A percentile compares a stretch with the other conserved stretches of the same genome.
Conservation (phyloP, 1,140 invertebrate genomes). For the Capitella teleta region DNA sequence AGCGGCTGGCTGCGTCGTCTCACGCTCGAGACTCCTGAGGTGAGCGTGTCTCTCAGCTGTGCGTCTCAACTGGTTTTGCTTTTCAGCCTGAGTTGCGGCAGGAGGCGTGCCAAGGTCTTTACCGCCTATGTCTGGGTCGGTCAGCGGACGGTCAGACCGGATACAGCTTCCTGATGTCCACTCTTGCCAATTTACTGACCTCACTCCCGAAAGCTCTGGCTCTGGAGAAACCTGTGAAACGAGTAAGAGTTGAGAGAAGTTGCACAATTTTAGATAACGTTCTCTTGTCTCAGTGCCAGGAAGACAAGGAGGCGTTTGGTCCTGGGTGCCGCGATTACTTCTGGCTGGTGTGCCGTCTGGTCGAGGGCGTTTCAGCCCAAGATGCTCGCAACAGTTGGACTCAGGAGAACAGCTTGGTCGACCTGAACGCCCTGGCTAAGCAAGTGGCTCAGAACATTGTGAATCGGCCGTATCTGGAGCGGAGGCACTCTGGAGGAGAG, state of each 20-base stretch:
- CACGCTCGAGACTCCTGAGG: constrained; percentile 70
- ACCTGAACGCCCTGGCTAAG: constrained; percentile 63
- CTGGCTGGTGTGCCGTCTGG: constrained; percentile 74
- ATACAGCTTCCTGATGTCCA: constrained; percentile 56
- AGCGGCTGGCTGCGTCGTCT: constrained; percentile 62
- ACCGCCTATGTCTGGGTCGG: constrained; percentile 68
- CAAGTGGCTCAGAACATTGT: constrained; percentile 63
- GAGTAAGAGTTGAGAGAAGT: not conserved
- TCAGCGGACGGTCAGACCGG: constrained; percentile 50
- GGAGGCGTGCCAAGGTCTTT: constrained; percentile 78
- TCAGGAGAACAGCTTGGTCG: constrained; percentile 54
- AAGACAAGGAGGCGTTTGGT: constrained; percentile 75
- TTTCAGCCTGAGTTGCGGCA: constrained; percentile 60
- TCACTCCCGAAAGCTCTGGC: constrained; percentile 56
- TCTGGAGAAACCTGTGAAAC: not conserved
- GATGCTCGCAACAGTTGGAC: constrained; percentile 45
- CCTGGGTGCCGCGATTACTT: constrained; percentile 88
- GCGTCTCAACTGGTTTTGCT: not conserved
- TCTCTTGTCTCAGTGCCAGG: constrained; percentile 7
- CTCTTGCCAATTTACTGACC: constrained; percentile 65
- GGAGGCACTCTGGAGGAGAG: constrained; percentile 57
- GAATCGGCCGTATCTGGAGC: constrained; percentile 68
- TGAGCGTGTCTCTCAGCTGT: constrained; percentile 14
- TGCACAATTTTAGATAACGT: not conserved
- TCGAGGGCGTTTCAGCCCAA: constrained; percentile 50